Conservation (phyloP, 2,797 vertebrate genomes). For the Cichlasoma orientale region DNA sequence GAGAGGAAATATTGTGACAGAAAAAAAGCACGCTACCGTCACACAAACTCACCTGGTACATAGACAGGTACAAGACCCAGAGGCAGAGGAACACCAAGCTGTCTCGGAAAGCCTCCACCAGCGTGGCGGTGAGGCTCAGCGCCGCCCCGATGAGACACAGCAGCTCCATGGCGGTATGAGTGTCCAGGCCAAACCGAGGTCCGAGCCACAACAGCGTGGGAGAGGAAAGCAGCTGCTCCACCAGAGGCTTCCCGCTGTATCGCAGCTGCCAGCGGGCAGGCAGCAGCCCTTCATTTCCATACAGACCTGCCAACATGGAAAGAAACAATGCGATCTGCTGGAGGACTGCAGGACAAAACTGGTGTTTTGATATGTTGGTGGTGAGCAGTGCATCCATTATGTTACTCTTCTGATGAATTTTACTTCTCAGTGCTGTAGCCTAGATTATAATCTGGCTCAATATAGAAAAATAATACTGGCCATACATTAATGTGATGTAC, state of each 20-base stretch:
- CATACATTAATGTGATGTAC: background rate
- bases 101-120: constrained; percentile 81
- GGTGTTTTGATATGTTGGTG: background rate
- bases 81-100: constrained; percentile 85
- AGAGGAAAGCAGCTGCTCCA: constrained; percentile 83
- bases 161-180: constrained; percentile 89
- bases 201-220: constrained; percentile 91
- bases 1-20: background rate
- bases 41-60: constrained; percentile 82
- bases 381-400: background rate
- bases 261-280: constrained; percentile 85
- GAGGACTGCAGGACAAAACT: too few species aligned
- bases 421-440: background rate
- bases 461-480: background rate
- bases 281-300: constrained; percentile 88
- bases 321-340: background rate
- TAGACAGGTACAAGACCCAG: constrained; percentile 86
- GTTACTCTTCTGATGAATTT: background rate
- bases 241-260: constrained; percentile 82
- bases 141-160: constrained; percentile 83
- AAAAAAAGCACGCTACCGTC: background rate
- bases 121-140: constrained; percentile 80
- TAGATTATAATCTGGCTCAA: background rate
- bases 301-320: constrained; percentile 81
- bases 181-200: constrained; percentile 87